Evolutionary conservation across 1,140 invertebrate species (phyloP).

Genomic region (Drosophila biarmipes): DNA sequence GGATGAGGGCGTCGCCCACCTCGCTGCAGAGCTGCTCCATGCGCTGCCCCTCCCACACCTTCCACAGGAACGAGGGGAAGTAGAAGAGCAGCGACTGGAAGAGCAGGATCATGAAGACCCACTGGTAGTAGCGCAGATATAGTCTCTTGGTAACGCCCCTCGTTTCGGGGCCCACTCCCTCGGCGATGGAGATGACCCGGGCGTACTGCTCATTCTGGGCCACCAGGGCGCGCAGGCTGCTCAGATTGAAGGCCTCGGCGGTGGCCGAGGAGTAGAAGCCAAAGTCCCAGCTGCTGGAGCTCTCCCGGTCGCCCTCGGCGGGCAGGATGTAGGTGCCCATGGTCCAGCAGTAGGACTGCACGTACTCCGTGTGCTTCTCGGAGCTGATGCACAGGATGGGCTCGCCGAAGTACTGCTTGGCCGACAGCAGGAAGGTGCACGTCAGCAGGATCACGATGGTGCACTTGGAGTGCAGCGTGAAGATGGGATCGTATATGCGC

Average conservation of each 20-base stretch:
- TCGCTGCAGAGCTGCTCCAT: conserved; percentile 85
- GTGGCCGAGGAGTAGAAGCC: neutral
- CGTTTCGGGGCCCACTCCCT: conserved; percentile 64
- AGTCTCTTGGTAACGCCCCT: conserved; percentile 86
- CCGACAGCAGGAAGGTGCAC: conserved; percentile 88
- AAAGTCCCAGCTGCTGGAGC: conserved; percentile 2
- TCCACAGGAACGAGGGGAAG: conserved; percentile 91
- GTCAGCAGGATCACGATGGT: conserved; percentile 88
- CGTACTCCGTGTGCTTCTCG: conserved; percentile 85
- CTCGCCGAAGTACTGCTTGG: conserved; percentile 89
- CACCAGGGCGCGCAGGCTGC: conserved; percentile 56
- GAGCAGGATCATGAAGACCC: conserved; percentile 93
- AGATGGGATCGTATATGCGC: conserved; percentile 88
- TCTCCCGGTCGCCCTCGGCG: conserved; percentile 5
- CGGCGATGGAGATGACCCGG: conserved; percentile 60
- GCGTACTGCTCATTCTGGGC: conserved; percentile 59
- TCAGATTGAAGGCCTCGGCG: conserved; percentile 29
- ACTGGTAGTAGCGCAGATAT: conserved; percentile 94
- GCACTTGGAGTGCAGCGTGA: conserved; percentile 88
- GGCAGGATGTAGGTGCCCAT: conserved; percentile 89
- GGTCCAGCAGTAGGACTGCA: conserved; percentile 92
- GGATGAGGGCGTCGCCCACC: conserved; percentile 82
- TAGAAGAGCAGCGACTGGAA: conserved; percentile 92
- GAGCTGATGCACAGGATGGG: conserved; percentile 88
- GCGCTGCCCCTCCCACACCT: conserved; percentile 89